Conservation (phyloP, 2,888 invertebrate genomes). For the Cremastinae sp. region DNA sequence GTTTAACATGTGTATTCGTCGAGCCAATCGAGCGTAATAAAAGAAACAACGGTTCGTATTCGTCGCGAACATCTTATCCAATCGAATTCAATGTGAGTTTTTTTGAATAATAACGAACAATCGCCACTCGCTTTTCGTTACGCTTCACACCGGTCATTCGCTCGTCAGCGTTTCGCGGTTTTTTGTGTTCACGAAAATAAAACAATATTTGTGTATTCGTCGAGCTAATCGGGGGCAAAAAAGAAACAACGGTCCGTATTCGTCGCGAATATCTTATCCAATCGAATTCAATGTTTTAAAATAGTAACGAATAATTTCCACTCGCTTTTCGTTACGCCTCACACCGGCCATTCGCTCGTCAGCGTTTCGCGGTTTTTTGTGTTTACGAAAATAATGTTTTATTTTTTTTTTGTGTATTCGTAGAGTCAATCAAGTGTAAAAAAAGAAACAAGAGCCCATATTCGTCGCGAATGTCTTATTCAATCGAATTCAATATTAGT, state of each 20-base stretch:
- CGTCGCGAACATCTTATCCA: not conserved
- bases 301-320: no score
- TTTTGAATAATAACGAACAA: no score
- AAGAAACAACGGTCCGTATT: not conserved
- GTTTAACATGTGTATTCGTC: not conserved
- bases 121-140: no score
- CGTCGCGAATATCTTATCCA: not conserved
- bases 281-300: no score
- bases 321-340: no score
- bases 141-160: no score
- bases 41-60: not conserved
- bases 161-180: no score
- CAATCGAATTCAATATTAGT: not conserved
- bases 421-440: not conserved
- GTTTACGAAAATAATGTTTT: not conserved
- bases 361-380: no score
- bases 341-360: no score
- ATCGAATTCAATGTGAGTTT: no score
- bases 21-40: not conserved
- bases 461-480: not conserved
- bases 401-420: not conserved
- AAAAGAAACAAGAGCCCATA: not conserved
- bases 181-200: not conserved
- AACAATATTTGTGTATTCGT: not conserved
- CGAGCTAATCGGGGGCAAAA: not conserved